Conservation (phyloP, 2,888 invertebrate genomes). For the Blera fallax region DNA sequence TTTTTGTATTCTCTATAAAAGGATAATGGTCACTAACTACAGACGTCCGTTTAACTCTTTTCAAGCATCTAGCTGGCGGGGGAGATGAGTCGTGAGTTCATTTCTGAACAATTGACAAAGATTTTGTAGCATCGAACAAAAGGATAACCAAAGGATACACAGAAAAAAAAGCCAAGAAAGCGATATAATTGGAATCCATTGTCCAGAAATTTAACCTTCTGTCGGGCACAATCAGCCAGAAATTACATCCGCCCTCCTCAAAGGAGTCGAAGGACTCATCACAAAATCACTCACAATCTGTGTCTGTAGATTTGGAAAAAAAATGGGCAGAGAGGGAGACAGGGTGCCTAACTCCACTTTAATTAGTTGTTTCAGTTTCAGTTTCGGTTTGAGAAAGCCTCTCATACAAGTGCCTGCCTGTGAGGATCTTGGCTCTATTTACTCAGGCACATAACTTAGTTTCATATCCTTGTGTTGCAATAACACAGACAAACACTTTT, state of each 20-base stretch:
- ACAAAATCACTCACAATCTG: conserved; percentile 35
- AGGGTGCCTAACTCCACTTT: conserved; percentile 58
- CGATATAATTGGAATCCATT: conserved; percentile 72
- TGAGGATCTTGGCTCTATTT: conserved; percentile 59
- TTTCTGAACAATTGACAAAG: conserved; percentile 67
- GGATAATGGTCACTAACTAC: conserved; percentile 68
- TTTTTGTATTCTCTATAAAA: conserved; percentile 25
- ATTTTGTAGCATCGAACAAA: conserved; percentile 34
- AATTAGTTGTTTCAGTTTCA: conserved; percentile 71
- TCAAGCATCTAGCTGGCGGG: no score
- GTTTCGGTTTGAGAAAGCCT: conserved; percentile 66
- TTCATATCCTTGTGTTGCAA: conserved; percentile 65
- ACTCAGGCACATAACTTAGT: conserved; percentile 59
- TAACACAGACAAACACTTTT: conserved; percentile 62
- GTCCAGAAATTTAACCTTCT: conserved; percentile 69
- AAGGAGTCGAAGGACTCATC: conserved; percentile 64
- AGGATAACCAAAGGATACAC: conserved; percentile 30
- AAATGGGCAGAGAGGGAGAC: background rate
- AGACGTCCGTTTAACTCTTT: conserved; percentile 44
- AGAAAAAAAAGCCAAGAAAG: conserved; percentile 48
- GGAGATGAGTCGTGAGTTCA: background rate
- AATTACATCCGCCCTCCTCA: conserved; percentile 69
- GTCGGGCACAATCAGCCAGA: conserved; percentile 59
- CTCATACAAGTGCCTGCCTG: conserved; percentile 33
- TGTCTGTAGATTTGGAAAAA: background rate